Conservation (phyloP, 1,140 invertebrate species). For the Sycobia sp. region DNA sequence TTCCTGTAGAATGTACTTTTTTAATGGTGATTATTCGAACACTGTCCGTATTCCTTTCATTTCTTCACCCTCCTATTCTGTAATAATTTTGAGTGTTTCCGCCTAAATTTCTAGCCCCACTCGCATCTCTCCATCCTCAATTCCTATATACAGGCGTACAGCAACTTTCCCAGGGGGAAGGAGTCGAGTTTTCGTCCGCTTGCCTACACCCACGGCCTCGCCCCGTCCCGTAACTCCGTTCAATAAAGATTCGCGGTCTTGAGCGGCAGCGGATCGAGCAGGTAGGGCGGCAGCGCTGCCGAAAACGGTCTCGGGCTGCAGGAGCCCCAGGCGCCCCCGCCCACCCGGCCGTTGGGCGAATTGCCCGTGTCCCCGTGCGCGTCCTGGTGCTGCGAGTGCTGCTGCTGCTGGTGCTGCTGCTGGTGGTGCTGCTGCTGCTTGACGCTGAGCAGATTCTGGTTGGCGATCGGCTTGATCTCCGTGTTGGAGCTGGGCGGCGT, state of each 20-base stretch:
- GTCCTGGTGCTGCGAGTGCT: slow-evolving; percentile 32
- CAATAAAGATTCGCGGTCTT: slow-evolving; percentile 61
- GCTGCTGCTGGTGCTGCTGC: slow-evolving; percentile 33
- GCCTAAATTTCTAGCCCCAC: no score
- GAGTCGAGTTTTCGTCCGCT: no score
- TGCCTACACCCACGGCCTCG: no score
- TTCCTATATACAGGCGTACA: no score
- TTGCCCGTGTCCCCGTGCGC: slow-evolving; percentile 39
- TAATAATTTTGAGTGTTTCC: no score
- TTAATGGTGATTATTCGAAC: no score
- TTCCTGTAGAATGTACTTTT: no score
- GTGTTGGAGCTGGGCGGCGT: slow-evolving; percentile 53
- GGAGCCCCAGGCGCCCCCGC: slow-evolving; percentile 53
- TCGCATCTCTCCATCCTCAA: no score
- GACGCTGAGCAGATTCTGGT: slow-evolving; percentile 44
- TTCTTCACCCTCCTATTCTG: no score
- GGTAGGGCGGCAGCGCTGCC: slow-evolving; percentile 54
- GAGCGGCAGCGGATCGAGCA: slow-evolving; percentile 58
- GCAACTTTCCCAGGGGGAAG: no score
- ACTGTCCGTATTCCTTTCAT: no score
- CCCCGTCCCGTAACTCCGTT: no score
- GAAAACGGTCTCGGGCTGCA: slow-evolving; percentile 59
- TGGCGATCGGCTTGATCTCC: slow-evolving; percentile 54
- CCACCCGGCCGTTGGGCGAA: slow-evolving; percentile 50
- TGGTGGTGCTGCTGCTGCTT: slow-evolving; percentile 35